Conservation (phyloP, 2,797 vertebrate genomes). For the Percopsis omiscomaycus region DNA sequence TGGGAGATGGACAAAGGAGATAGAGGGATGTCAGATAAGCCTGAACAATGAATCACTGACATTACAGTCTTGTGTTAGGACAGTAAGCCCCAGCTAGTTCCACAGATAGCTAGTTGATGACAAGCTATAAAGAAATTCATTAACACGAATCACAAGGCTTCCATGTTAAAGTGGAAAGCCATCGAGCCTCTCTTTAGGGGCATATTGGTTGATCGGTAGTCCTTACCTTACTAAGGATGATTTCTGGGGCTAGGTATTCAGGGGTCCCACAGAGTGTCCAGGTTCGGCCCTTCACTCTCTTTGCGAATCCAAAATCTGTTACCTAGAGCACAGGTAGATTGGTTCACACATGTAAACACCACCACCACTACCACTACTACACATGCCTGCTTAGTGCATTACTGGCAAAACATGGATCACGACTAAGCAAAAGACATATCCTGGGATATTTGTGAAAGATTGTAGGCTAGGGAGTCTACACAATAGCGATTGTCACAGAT, state of each 20-base stretch:
- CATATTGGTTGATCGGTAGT: background rate
- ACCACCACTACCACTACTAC: too few relatives aligned
- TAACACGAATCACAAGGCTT: background rate
- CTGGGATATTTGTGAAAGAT: too few relatives aligned
- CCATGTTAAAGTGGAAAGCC: background rate
- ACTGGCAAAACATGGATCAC: too few relatives aligned
- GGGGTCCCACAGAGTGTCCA: constrained; percentile 95
- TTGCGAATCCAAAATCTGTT: constrained; percentile 95
- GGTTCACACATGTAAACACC: background rate
- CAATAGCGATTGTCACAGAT: too few relatives aligned
- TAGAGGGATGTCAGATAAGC: constrained; percentile 10
- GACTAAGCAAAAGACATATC: too few relatives aligned
- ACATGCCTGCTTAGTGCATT: too few relatives aligned
- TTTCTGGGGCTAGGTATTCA: constrained; percentile 92
- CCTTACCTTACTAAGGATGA: constrained; percentile 91
- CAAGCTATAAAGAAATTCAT: background rate
- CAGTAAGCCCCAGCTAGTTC: background rate
- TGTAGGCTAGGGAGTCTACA: too few relatives aligned
- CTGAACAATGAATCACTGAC: constrained; percentile 4
- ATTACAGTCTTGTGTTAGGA: background rate
- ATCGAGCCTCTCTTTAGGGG: too few relatives aligned
- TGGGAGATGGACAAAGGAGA: constrained; percentile 48
- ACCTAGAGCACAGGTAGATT: constrained; percentile 72
- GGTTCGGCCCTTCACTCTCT: constrained; percentile 92
- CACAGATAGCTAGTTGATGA: background rate